Percentiles rank a stretch among this genome's conserved stretches.
These are phyloP conservation scores for Monopis laevigella DNA, from an alignment of 2,888 invertebrate species.

Conservation along the genomic window DNA sequence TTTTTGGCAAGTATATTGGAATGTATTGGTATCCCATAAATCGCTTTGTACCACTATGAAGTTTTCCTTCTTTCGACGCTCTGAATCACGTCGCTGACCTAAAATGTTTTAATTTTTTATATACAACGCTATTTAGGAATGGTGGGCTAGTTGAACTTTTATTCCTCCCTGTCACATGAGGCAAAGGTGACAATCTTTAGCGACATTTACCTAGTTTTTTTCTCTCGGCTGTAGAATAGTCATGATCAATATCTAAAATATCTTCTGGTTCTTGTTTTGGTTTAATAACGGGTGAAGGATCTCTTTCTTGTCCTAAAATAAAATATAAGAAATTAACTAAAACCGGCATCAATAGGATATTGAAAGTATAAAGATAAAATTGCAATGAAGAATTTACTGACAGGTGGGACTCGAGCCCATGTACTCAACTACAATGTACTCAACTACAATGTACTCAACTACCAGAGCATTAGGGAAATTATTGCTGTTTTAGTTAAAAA, in stretches of 20 bases:
- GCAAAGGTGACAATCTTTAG: no score
- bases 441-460: no score
- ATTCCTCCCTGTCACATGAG: no score
- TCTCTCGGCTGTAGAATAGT: conserved; percentile 48
- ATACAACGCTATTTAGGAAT: no score
- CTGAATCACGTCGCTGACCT: conserved; percentile 61
- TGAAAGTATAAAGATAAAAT: not conserved
- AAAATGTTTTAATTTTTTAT: conserved; percentile 17
- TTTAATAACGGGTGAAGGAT: conserved; percentile 36
- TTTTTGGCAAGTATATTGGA: conserved; percentile 63
- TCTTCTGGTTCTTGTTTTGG: conserved; percentile 52
- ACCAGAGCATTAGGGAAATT: no score
- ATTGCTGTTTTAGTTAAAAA: no score
- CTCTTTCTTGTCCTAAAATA: conserved; percentile 49
- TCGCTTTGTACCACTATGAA: conserved; percentile 74
- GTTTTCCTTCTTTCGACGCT: conserved; percentile 62
- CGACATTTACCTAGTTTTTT: conserved; percentile 50
- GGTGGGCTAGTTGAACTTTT: no score
- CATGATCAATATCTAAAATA: conserved; percentile 50
- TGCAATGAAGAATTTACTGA: no score
- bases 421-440: no score
- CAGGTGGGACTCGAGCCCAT: no score
- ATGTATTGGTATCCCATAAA: conserved; percentile 73
- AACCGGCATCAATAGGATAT: not conserved
- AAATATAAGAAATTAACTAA: not conserved